Evolutionary conservation across 2,113 vertebrate species (phyloP), one percentile per base, ranked within the genome.

Genomic region (Petrocephalus microphthalmus): DNA sequence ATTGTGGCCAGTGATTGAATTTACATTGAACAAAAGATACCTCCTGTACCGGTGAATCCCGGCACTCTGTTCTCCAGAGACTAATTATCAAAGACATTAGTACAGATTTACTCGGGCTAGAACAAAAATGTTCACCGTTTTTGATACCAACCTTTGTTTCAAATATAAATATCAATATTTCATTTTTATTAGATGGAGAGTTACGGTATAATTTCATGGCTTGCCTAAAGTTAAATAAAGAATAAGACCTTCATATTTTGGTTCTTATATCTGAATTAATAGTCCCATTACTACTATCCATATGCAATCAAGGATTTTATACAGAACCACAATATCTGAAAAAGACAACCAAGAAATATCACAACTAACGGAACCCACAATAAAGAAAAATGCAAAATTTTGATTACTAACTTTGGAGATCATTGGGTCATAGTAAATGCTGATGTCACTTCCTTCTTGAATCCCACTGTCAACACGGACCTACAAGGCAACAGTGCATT

Each of bases 371-470:
- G 10, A 52, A 67, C 10, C 25, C n/a, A 67, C 10, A 67, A 83
- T 47, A 49, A 83, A 82, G 29, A 10, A 13, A 87, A 29, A 51
- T 74, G 20, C n/a, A 37, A 81, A 88, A 82, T 33, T n/a, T 10
- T 25, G 19, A 83, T 47, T 92, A 96, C 96, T 95, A 89, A 99
- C 98, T 96, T 99, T 99, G 67, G 98, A 99, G 93, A 99, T 99
- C 98, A 99, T 99, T 82, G 98, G 98, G 91, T 99, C 98, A 91
- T 99, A 99, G 93, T 99, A 99, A 94, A 99, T 99, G 93, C 97
- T 99, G 94, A 99, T 99, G 90, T 99, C 98, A 93, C 98, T 99
- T 95, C 98, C 98, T 93, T 99, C 98, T 88, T 98, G 95, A 92
- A 99, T 97, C 51, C 98, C 98, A 57, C 98, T 99, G 94, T 99